Evolutionary conservation across 1,140 invertebrate species (phyloP).

Genomic region (Ephestia elutella): DNA sequence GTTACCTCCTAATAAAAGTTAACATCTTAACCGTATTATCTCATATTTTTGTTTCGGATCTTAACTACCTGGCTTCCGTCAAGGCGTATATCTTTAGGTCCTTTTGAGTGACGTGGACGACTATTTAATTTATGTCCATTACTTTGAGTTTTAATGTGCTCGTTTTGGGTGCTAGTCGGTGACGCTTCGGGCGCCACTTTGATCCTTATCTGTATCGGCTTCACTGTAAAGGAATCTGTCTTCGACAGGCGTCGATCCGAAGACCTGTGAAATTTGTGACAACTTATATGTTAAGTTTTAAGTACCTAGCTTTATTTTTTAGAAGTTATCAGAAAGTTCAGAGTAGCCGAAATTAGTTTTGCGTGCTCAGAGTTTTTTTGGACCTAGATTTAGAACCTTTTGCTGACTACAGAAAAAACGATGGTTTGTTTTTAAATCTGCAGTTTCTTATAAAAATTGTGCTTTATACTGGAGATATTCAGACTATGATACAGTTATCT

Average conservation of each 20-base stretch:
- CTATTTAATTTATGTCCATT: conserved; percentile 69
- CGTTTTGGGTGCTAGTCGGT: conserved; percentile 60
- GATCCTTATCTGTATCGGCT: conserved; percentile 56
- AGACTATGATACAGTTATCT: too few relatives aligned
- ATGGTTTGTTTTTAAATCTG: too few relatives aligned
- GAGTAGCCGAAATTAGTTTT: too few relatives aligned
- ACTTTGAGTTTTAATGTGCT: conserved; percentile 58
- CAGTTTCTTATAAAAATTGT: too few relatives aligned
- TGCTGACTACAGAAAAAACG: too few relatives aligned
- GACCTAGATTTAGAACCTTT: too few relatives aligned
- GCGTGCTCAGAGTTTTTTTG: too few relatives aligned
- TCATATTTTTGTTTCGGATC: conserved; percentile 65
- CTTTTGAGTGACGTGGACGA: conserved; percentile 63
- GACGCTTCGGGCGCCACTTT: conserved; percentile 61
- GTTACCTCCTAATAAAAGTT: conserved; percentile 66
- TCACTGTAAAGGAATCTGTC: conserved; percentile 23
- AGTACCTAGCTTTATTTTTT: too few relatives aligned
- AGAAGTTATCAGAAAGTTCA: too few relatives aligned
- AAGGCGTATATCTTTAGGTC: conserved; percentile 50
- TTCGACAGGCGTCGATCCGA: not conserved
- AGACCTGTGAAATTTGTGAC: too few relatives aligned
- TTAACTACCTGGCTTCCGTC: conserved; percentile 71
- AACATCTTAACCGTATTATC: conserved; percentile 69
- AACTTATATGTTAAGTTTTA: too few relatives aligned
- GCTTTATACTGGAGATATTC: too few relatives aligned